Conservation (phyloP, 2,888 invertebrate species). For the Leucania comma region DNA sequence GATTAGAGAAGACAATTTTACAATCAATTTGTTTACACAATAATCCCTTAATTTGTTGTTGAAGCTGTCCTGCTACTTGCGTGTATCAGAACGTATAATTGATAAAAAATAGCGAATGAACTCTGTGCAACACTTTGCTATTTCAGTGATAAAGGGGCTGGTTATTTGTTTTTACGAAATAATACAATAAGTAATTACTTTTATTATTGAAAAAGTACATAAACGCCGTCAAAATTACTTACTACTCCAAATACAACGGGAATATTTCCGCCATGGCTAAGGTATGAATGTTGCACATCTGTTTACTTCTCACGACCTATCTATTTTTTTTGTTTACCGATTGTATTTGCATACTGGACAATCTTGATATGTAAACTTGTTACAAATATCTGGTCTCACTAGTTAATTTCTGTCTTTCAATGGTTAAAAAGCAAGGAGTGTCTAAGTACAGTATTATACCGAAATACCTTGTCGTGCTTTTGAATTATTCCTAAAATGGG, state of each 20-base stretch:
- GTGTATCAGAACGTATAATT: constrained; percentile 49
- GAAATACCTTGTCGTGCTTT: constrained; percentile 7
- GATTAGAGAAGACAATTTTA: background rate
- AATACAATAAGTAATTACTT: constrained; percentile 19
- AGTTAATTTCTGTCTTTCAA: constrained; percentile 30
- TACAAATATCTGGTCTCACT: constrained; percentile 37
- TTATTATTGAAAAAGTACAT: constrained; percentile 56
- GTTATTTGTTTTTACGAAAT: constrained; percentile 17
- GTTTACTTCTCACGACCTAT: constrained; percentile 60
- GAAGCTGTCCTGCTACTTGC: background rate
- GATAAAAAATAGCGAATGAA: constrained; percentile 48
- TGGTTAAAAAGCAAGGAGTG: constrained; percentile 9
- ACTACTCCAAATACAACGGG: constrained; percentile 92
- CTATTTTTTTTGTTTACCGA: constrained; percentile 47
- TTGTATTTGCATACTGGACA: constrained; percentile 79
- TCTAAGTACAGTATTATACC: background rate
- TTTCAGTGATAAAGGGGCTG: constrained; percentile 61
- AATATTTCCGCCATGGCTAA: constrained; percentile 93
- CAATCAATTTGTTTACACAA: background rate
- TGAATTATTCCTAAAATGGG: constrained; percentile 65
- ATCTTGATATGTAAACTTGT: constrained; percentile 62
- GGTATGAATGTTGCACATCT: constrained; percentile 83
- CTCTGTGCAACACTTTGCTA: constrained; percentile 65
- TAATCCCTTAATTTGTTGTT: background rate
- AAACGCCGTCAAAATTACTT: constrained; percentile 91